Percentiles rank a stretch among this genome's conserved stretches.
Conservation (phyloP, 1,140 invertebrate genomes). For the Conopomorpha cramerella region DNA sequence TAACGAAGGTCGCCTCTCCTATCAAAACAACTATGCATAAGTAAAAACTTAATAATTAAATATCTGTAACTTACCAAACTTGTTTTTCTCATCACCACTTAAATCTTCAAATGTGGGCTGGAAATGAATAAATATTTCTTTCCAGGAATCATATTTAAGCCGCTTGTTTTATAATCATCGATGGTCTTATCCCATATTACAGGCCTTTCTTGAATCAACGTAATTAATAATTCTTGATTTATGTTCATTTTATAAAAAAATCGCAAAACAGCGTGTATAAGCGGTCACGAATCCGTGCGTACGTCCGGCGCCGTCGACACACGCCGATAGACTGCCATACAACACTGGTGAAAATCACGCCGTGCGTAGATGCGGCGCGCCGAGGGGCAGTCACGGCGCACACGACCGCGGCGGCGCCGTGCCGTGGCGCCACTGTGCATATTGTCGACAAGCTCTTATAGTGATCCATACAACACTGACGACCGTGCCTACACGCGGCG, state of each 20-base stretch:
- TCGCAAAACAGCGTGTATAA: background rate
- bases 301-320: background rate
- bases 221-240: background rate
- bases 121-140: background rate
- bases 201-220: background rate
- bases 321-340: slow-evolving; percentile 11
- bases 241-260: background rate
- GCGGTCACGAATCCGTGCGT: background rate
- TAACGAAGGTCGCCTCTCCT: slow-evolving; percentile 5
- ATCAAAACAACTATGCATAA: slow-evolving; percentile 6
- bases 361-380: slow-evolving; percentile 12
- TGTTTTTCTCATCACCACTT: slow-evolving; percentile 3
- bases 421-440: too few relatives aligned
- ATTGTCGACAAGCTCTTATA: too few relatives aligned
- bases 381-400: slow-evolving; percentile 9
- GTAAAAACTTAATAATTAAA: slow-evolving; percentile 11
- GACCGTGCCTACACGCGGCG: too few relatives aligned
- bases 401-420: slow-evolving; percentile 8
- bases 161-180: background rate
- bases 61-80: slow-evolving; percentile 6
- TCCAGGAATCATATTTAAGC: background rate
- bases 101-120: background rate
- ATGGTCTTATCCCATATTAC: background rate
- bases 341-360: slow-evolving; percentile 11
- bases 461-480: too few relatives aligned